A percentile compares a stretch with the other conserved stretches of the same genome.
Conservation (phyloP, 1,140 invertebrate genomes). For the Drosophila mauritiana region DNA sequence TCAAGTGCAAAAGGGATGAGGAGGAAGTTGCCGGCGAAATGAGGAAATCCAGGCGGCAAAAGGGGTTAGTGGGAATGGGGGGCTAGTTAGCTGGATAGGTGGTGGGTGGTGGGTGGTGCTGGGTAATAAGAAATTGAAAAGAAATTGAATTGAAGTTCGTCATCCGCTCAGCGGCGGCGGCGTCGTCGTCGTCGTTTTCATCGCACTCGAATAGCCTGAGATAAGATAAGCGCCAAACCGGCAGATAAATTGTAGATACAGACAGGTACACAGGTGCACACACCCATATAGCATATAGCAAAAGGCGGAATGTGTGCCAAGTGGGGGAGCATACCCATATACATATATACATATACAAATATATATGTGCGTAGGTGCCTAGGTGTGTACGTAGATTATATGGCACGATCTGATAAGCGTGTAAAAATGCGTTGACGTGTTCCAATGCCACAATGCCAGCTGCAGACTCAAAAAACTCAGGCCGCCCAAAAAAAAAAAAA, state of each 20-base stretch:
- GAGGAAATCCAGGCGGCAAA: not conserved
- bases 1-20: not conserved
- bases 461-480: slow-evolving; percentile 25
- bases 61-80: not conserved
- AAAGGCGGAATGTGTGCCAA: slow-evolving; percentile 39
- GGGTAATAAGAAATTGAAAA: slow-evolving; percentile 68
- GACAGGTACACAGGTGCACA: not conserved
- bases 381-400: slow-evolving; percentile 16
- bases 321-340: slow-evolving; percentile 2
- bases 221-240: slow-evolving; percentile 66
- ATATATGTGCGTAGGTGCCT: no score
- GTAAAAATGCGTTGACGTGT: slow-evolving; percentile 62
- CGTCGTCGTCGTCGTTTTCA: slow-evolving; percentile 23
- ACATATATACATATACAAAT: not conserved
- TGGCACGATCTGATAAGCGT: slow-evolving; percentile 56
- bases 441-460: slow-evolving; percentile 56
- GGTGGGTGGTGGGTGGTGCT: not conserved
- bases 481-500: slow-evolving; percentile 14
- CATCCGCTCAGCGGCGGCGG: slow-evolving; percentile 22
- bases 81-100: not conserved
- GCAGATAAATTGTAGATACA: slow-evolving; percentile 62
- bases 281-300: slow-evolving; percentile 2
- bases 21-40: not conserved
- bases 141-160: slow-evolving; percentile 77
- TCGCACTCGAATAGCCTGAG: slow-evolving; percentile 32